Base-by-base conservation (phyloP, 2,113 vertebrate genomes). In the Oncorhynchus masou region DNA sequence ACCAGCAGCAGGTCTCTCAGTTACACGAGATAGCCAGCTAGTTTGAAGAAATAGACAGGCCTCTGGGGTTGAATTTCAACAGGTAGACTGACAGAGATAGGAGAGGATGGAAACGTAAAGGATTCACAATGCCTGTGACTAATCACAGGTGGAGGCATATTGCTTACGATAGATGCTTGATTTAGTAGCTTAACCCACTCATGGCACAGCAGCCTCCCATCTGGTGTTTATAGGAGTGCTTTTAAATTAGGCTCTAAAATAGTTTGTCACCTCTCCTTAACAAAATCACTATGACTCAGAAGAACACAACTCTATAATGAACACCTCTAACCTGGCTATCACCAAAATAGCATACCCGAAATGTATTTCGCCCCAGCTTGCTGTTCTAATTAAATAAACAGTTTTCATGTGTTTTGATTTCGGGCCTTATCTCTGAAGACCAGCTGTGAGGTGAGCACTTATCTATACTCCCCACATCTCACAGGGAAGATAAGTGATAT, bases 381-480 rank as follows among this genome's bases (percentile, higher is more conserved):
- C 75, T 76, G 76, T 73, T 84, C 70, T 74, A 48, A 81, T 84
- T 83, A 75, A 83, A 82, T 82, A 78, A 77, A 83, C 68, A 22
- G 45, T 62, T 64, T 71, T 67, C 54, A 75, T 66, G 74, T 57
- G 68, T 49, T 29, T 62, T 77, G 83, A 68, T 76, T 70, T 73
- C 69, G 76, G 74, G 0, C 70, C 81, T 91, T 90, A 90, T 90
- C 85, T 87, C 81, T 0, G 8, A 54, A 70, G 77, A 77, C 75
- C 89, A 92, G 88, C 89, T 87, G 87, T 75, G 78, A 78, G n/a
- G 66, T 68, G 70, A 69, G 62, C 72, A 62, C 80, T 87, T 87
- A 91, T 91, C 90, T 81, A 75, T 83, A 81, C 82, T 88, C 69
- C 73, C 73, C 79, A 29, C 86, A 89, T 89, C 84, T 78, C 74